Evolutionary conservation across 2,888 invertebrate species (phyloP).

Genomic region (Diadromus collaris): DNA sequence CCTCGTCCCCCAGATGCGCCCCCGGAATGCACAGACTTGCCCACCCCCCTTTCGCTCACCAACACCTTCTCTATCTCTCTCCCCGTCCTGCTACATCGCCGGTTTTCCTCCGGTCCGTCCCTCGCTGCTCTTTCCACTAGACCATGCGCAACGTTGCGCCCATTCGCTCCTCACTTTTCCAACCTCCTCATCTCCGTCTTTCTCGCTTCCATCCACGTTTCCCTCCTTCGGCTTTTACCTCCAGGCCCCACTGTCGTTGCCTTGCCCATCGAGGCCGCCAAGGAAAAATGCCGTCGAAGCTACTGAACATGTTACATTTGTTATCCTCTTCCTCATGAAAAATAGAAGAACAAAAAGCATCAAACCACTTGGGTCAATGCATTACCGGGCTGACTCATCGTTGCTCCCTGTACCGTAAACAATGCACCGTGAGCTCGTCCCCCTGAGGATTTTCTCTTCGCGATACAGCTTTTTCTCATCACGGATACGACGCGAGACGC

Average conservation of each 20-base stretch:
- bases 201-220: slow-evolving; percentile 1
- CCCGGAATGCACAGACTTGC: neutral
- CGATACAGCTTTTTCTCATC: slow-evolving; percentile 2
- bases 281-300: slow-evolving; percentile 6
- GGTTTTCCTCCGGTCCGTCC: slow-evolving; percentile 7
- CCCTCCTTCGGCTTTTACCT: slow-evolving; percentile 39
- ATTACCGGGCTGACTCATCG: neutral
- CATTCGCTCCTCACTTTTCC: slow-evolving; percentile 31
- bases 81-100: slow-evolving; percentile 3
- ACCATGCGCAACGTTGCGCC: slow-evolving; percentile 15
- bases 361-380: neutral
- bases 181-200: slow-evolving; percentile 51
- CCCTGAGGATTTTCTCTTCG: neutral
- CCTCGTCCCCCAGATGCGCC: slow-evolving; percentile 18
- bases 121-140: slow-evolving; percentile 19
- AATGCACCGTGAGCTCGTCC: neutral
- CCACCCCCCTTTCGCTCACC: slow-evolving; percentile 18
- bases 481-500: neutral
- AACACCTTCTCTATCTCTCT: slow-evolving; percentile 11
- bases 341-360: neutral
- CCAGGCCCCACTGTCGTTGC: slow-evolving; percentile 18
- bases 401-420: neutral
- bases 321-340: neutral
- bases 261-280: neutral
- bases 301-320: slow-evolving; percentile 10